Percentiles rank a stretch among this genome's conserved stretches.
These are phyloP conservation scores for Mystacides longicornis DNA, from an alignment of 2,888 invertebrate species.

Conservation along the genomic window DNA sequence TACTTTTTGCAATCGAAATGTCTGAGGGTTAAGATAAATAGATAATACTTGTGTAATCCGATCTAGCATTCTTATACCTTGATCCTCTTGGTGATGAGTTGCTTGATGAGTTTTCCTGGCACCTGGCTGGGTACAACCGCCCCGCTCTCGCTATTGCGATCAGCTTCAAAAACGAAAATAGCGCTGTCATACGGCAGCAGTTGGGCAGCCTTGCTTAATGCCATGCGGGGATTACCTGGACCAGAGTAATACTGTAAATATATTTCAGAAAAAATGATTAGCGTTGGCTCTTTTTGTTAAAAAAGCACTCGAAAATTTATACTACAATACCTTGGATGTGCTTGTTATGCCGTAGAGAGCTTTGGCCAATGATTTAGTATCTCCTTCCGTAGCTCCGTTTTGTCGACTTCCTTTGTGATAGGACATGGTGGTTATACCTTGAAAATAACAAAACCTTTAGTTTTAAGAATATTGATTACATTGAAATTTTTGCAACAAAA, in stretches of 20 bases:
- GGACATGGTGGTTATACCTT: constrained; percentile 46
- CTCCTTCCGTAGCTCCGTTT: constrained; percentile 28
- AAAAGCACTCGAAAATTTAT: not conserved
- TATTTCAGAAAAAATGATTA: not conserved
- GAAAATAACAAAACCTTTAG: constrained; percentile 1
- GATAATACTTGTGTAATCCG: too few species aligned
- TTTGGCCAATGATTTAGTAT: constrained; percentile 34
- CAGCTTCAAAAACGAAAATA: constrained; percentile 52
- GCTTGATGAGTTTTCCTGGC: constrained; percentile 13
- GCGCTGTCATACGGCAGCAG: constrained; percentile 57
- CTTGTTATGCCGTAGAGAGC: constrained; percentile 38
- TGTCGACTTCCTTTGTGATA: constrained; percentile 35
- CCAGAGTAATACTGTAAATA: constrained; percentile 11
- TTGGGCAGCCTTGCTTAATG: constrained; percentile 40
- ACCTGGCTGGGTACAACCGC: constrained; percentile 38
- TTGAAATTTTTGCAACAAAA: too few species aligned
- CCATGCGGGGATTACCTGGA: not conserved
- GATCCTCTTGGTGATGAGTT: constrained; percentile 39
- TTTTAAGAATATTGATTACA: too few species aligned
- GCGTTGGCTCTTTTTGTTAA: not conserved
- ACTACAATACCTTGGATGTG: constrained; percentile 38
- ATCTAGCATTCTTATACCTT: too few species aligned
- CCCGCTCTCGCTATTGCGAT: constrained; percentile 33
- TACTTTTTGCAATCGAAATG: too few species aligned
- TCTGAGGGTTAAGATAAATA: too few species aligned